A percentile compares a stretch with the other conserved stretches of the same genome.
Evolutionary conservation across 2,113 vertebrate genomes (phyloP).

Genomic region (Hydrolagus affinis): DNA sequence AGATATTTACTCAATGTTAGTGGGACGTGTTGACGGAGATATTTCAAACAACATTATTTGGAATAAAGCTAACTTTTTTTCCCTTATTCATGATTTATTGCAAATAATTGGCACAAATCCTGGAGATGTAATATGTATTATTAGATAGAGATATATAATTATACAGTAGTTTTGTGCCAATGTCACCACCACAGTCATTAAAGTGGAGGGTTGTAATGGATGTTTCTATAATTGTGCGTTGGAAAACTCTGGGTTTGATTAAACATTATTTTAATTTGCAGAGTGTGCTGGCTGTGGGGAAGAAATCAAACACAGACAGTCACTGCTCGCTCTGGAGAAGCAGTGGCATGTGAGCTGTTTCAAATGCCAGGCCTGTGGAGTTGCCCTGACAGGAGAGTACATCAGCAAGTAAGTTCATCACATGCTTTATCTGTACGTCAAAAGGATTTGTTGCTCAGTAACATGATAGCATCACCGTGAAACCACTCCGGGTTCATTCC

Average conservation of each 20-base stretch:
- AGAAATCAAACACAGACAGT: conserved; percentile 94
- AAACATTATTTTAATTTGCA: conserved; percentile 41
- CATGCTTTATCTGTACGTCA: neutral
- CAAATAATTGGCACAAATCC: neutral
- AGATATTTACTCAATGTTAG: neutral
- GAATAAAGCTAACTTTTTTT: neutral
- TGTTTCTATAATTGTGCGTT: neutral
- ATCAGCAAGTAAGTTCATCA: conserved; percentile 88
- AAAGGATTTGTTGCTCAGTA: neutral
- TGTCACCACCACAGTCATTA: neutral
- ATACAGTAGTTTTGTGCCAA: neutral
- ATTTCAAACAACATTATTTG: no score
- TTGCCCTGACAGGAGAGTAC: conserved; percentile 92
- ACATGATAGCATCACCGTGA: neutral
- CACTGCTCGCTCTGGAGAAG: conserved; percentile 89
- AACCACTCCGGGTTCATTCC: no score
- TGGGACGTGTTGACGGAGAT: neutral
- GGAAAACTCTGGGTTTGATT: neutral
- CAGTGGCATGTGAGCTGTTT: conserved; percentile 99
- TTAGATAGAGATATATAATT: neutral
- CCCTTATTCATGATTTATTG: neutral
- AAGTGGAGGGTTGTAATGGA: neutral
- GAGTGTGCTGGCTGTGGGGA: conserved; percentile 92
- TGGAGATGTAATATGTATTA: neutral
- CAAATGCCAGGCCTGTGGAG: conserved; percentile 87